Conservation (phyloP, 2,888 invertebrate genomes). For the Drosophila cyrtoloma region DNA sequence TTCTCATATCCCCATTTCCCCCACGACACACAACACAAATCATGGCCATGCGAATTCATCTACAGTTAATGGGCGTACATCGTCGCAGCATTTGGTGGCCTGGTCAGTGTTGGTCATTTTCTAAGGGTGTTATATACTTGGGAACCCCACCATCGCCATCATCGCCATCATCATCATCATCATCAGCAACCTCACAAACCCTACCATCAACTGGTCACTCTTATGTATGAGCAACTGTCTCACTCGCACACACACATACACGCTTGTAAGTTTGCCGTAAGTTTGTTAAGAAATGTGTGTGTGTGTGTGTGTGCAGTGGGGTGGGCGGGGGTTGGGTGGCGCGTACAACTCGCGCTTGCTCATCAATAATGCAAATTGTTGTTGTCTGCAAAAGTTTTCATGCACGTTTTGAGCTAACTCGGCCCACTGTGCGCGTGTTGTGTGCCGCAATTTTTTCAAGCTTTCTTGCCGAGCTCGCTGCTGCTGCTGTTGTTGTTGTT, state of each 20-base stretch:
- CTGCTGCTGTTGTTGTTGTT: constrained; percentile 50
- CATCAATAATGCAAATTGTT: constrained; percentile 81
- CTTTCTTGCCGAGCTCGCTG: constrained; percentile 69
- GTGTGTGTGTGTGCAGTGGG: neutral
- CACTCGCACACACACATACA: constrained; percentile 47
- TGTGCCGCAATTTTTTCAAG: constrained; percentile 77
- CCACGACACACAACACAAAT: constrained; percentile 70
- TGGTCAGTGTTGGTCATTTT: constrained; percentile 81
- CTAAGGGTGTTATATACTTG: constrained; percentile 78
- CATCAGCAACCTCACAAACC: constrained; percentile 5
- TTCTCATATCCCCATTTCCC: neutral
- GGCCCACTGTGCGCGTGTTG: constrained; percentile 80
- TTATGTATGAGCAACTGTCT: constrained; percentile 54
- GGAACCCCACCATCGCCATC: neutral
- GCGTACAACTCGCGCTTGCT: constrained; percentile 45
- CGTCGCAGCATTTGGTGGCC: constrained; percentile 64
- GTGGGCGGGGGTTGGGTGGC: constrained; percentile 17
- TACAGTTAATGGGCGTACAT: constrained; percentile 80
- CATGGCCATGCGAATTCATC: constrained; percentile 78
- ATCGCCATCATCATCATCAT: no score
- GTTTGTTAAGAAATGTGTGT: constrained; percentile 74
- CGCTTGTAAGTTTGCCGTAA: constrained; percentile 62
- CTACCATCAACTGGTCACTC: constrained; percentile 15
- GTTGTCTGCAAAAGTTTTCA: constrained; percentile 70
- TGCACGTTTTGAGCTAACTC: constrained; percentile 45